Conservation (phyloP, 2,797 vertebrate species). For the Miichthys miiuy region DNA sequence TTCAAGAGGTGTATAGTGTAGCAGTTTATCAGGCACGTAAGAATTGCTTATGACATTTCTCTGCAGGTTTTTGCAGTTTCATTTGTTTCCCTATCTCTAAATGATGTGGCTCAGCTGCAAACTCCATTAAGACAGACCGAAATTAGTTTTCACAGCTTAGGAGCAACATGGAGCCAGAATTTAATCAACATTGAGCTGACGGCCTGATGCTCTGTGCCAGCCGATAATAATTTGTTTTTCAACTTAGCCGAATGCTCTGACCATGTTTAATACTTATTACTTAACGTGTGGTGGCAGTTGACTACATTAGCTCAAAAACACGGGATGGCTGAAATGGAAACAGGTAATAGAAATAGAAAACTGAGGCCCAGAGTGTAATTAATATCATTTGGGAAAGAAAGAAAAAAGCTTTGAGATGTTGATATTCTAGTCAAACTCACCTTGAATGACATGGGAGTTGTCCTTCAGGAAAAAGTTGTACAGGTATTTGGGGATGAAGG, state of each 20-base stretch:
- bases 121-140: slow-evolving; percentile 73
- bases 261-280: slow-evolving; percentile 47
- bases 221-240: slow-evolving; percentile 65
- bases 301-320: slow-evolving; percentile 25
- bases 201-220: slow-evolving; percentile 51
- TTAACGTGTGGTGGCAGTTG: slow-evolving; percentile 39
- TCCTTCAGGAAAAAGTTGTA: slow-evolving; percentile 99
- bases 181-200: slow-evolving; percentile 72
- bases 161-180: slow-evolving; percentile 67
- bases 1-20: slow-evolving; percentile 56
- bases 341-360: background rate
- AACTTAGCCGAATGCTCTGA: slow-evolving; percentile 50
- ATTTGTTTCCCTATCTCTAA: slow-evolving; percentile 72
- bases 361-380: background rate
- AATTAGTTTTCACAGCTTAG: slow-evolving; percentile 76
- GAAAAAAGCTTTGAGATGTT: background rate
- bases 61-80: slow-evolving; percentile 69
- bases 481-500: slow-evolving; percentile 98
- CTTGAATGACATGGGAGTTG: slow-evolving; percentile 99
- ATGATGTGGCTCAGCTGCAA: slow-evolving; percentile 72
- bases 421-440: slow-evolving; percentile 78
- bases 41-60: slow-evolving; percentile 74
- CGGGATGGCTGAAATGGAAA: background rate
- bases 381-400: slow-evolving; percentile 6
- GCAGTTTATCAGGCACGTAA: slow-evolving; percentile 70